Percentiles rank a stretch among this genome's conserved stretches.
phyloP scores from a whole-genome alignment of 2,113 vertebrate genomes.

The Leptobrachium leishanense region DNA sequence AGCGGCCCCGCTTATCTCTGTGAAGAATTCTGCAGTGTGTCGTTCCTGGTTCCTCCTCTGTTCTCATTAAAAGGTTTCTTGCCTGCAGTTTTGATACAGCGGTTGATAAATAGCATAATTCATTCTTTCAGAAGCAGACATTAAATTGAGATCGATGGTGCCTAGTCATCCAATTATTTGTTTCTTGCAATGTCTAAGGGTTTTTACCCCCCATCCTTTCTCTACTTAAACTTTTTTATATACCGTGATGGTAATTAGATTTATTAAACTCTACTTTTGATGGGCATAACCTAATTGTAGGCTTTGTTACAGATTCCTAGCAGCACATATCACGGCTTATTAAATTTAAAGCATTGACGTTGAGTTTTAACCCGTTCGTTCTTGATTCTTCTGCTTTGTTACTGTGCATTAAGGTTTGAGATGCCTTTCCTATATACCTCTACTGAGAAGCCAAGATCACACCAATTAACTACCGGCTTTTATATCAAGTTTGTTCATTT shows the following conservation, averaged over 20 bases:
- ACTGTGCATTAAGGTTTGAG: background rate
- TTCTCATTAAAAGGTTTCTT: conserved; percentile 43
- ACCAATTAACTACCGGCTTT: background rate
- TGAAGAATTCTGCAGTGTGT: conserved; percentile 25
- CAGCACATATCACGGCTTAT: conserved; percentile 23
- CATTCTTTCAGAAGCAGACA: conserved; percentile 48
- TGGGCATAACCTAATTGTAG: conserved; percentile 31
- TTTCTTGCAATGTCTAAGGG: conserved; percentile 16
- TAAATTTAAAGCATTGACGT: conserved; percentile 14
- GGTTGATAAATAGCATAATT: conserved; percentile 48
- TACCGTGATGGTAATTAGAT: conserved; percentile 35
- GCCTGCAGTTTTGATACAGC: conserved; percentile 39
- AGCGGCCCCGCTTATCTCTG: conserved; percentile 8
- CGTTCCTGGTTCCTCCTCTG: conserved; percentile 12
- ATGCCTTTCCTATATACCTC: background rate
- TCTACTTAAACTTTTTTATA: conserved; percentile 32
- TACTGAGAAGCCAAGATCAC: background rate
- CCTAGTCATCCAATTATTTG: conserved; percentile 46
- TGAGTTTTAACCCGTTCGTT: conserved; percentile 25
- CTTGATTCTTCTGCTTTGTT: background rate
- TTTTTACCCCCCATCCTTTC: conserved; percentile 11
- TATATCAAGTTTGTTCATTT: background rate
- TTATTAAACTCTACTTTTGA: conserved; percentile 36
- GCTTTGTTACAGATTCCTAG: conserved; percentile 29
- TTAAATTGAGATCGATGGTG: conserved; percentile 47